phyloP scores from a whole-genome alignment of 2,888 invertebrate genomes.

The Hypercompe scribonia region DNA sequence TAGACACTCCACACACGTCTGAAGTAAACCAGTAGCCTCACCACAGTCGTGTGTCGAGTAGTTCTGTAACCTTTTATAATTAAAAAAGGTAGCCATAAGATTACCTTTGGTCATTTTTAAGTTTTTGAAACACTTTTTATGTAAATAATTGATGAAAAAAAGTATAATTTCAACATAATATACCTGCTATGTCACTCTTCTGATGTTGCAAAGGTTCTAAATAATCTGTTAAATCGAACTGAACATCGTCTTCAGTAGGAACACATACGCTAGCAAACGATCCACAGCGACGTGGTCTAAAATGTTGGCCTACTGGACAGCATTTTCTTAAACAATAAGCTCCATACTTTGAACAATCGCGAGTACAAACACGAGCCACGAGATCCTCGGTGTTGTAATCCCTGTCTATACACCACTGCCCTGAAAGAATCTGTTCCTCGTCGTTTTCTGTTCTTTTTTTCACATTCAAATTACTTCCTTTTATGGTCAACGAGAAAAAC shows the following conservation, averaged over 20 bases:
- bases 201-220: conserved; percentile 61
- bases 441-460: conserved; percentile 51
- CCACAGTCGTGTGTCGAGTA: neutral
- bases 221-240: conserved; percentile 70
- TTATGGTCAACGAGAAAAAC: conserved; percentile 61
- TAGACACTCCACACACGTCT: too few species aligned
- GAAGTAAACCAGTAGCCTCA: too few species aligned
- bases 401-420: conserved; percentile 81
- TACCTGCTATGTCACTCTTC: conserved; percentile 64
- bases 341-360: conserved; percentile 65
- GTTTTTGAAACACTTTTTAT: neutral
- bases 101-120: neutral
- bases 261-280: conserved; percentile 69
- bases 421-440: conserved; percentile 54
- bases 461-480: conserved; percentile 65
- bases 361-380: conserved; percentile 74
- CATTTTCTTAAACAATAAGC: conserved; percentile 84
- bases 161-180: neutral
- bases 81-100: neutral
- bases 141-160: neutral
- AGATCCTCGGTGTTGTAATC: conserved; percentile 54
- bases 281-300: conserved; percentile 64
- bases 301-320: conserved; percentile 85
- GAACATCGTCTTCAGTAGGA: conserved; percentile 62
- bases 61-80: neutral